Percentiles rank a stretch among this genome's conserved stretches.
Conservation (phyloP, 2,797 vertebrate species). For the Aratinga solstitialis region DNA sequence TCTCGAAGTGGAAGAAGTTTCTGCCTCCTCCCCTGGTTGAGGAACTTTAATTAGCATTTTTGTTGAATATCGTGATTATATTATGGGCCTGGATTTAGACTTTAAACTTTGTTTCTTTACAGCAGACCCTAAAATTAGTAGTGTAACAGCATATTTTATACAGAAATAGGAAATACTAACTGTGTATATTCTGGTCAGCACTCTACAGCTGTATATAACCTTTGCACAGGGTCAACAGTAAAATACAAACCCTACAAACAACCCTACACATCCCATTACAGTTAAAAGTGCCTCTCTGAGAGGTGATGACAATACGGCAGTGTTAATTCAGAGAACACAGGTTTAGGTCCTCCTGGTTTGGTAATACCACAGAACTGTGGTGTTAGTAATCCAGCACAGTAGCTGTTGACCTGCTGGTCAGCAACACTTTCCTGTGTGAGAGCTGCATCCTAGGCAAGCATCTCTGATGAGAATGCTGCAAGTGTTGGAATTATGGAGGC, state of each 20-base stretch:
- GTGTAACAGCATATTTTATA: not conserved
- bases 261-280: not conserved
- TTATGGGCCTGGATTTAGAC: not conserved
- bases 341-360: not conserved
- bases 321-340: not conserved
- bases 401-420: not conserved
- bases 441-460: not conserved
- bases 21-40: not conserved
- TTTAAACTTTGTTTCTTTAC: not conserved
- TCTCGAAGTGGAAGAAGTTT: not conserved
- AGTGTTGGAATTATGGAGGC: not conserved
- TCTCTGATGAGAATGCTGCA: not conserved
- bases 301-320: not conserved
- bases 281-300: not conserved
- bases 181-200: not conserved
- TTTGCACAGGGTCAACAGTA: not conserved
- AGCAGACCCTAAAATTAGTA: not conserved
- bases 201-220: not conserved
- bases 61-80: not conserved
- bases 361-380: not conserved
- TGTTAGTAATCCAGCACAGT: not conserved
- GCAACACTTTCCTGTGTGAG: accelerated
- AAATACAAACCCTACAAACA: not conserved
- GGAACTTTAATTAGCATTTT: not conserved
- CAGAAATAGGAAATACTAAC: not conserved